Evolutionary conservation across 2,113 vertebrate genomes (phyloP), one percentile per base, ranked within the genome.

Genomic region (Austrofundulus limnaeus): DNA sequence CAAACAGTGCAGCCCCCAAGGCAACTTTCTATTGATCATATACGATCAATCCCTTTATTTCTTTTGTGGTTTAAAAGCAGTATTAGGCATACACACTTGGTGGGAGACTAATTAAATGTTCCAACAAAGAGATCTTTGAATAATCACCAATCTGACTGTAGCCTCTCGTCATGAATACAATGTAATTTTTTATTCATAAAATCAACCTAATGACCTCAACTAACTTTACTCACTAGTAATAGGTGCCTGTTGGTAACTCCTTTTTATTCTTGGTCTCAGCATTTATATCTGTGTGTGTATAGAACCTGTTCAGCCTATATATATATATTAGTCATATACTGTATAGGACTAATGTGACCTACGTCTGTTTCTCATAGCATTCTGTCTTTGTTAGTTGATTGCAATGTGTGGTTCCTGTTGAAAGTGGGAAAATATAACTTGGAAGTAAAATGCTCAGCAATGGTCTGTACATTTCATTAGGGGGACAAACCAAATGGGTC

Each of bases 11-110:
- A 23, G 46, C 53, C 72, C 75, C 63, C 21, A 6, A 52, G 77
- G 81, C 67, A 38, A 61, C 42, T 2, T 21, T 50, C 57, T 61
- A 82, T 85, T 76, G 85, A 84, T 85, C 34, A 25, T 28, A n/a
- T 41, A 11, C 4, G 20, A 84, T 90, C 82, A 84, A 84, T 87
- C 70, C 39, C 60, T 81, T 85, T 75, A 75, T 82, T 80, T 71
- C 63, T 61, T 75, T 70, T 74, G 71, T 75, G 66, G 75, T 77
- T 66, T 54, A 81, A 83, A 83, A 80, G 45, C 67, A 37, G 72
- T 10, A 55, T 74, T 61, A 54, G 65, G n/a, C 51, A 38, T 23
- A 34, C 45, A 7, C 43, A 43, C 48, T 42, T 51, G 51, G 70
- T 55, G 66, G 69, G 60, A 75, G 80, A 72, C 83, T 70, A 67